Evolutionary conservation across 2,113 vertebrate genomes (phyloP).

Genomic region (Cinclus cinclus): DNA sequence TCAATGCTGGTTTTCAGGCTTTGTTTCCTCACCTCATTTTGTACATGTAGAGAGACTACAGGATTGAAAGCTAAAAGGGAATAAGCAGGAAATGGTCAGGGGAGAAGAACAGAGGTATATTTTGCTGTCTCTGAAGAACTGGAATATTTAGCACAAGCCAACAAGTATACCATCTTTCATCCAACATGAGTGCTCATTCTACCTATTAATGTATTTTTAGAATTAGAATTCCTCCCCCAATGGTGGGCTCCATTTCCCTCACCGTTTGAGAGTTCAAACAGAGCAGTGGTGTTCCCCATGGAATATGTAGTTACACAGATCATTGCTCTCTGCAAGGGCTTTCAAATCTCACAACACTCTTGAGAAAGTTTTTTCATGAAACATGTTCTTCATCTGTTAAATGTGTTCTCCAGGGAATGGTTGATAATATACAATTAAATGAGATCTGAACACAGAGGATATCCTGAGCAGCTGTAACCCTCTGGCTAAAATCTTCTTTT

Average conservation of each 20-base stretch:
- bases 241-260: background rate
- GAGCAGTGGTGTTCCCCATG: background rate
- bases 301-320: slow-evolving; percentile 16
- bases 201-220: background rate
- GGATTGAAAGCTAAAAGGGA: background rate
- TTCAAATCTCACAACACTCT: slow-evolving; percentile 13
- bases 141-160: background rate
- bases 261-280: background rate
- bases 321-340: slow-evolving; percentile 31
- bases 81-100: background rate
- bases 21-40: background rate
- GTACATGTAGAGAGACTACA: background rate
- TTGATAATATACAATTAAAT: slow-evolving; percentile 55
- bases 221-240: background rate
- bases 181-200: background rate
- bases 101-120: background rate
- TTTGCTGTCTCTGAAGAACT: background rate
- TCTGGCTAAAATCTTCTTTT: slow-evolving; percentile 33
- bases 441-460: background rate
- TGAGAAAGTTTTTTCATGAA: slow-evolving; percentile 24
- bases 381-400: slow-evolving; percentile 12
- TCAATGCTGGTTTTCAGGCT: background rate
- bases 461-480: background rate
- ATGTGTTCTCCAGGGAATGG: slow-evolving; percentile 27
- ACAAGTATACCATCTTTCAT: background rate